Conservation (phyloP, 2,888 invertebrate species). For the Pharmacophagus antenor region DNA sequence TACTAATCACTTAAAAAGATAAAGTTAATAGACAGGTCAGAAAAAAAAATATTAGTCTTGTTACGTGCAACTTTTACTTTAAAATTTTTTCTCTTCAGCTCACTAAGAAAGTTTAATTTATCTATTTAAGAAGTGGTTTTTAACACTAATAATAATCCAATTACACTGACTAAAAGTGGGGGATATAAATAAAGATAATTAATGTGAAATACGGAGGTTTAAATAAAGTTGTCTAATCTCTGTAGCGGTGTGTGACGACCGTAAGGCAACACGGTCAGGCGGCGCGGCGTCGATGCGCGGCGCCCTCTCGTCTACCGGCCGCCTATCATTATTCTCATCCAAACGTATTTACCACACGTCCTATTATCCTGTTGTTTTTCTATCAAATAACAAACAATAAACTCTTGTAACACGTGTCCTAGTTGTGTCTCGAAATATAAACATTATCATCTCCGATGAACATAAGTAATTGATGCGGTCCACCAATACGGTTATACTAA, state of each 20-base stretch:
- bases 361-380: slow-evolving; percentile 37
- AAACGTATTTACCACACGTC: slow-evolving; percentile 43
- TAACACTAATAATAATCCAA: neutral
- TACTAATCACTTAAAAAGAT: neutral
- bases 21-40: too few relatives aligned
- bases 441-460: neutral
- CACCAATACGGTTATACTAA: too few relatives aligned
- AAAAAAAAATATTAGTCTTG: neutral
- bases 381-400: slow-evolving; percentile 27
- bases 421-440: neutral
- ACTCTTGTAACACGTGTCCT: slow-evolving; percentile 6
- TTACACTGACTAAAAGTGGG: too few relatives aligned
- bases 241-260: slow-evolving; percentile 45
- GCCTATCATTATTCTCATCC: slow-evolving; percentile 66
- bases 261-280: slow-evolving; percentile 55
- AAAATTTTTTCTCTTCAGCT: neutral
- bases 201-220: neutral
- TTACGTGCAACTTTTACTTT: neutral
- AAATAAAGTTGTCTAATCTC: slow-evolving; percentile 15
- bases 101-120: too few relatives aligned
- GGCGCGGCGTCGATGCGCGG: slow-evolving; percentile 65
- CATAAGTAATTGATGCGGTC: neutral
- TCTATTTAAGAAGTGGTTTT: neutral
- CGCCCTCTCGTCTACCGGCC: slow-evolving; percentile 74
- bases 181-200: neutral